A percentile compares a stretch with the other conserved stretches of the same genome.
Evolutionary conservation across 2,113 vertebrate genomes (phyloP).

Genomic region (Triplophysa dalaica): DNA sequence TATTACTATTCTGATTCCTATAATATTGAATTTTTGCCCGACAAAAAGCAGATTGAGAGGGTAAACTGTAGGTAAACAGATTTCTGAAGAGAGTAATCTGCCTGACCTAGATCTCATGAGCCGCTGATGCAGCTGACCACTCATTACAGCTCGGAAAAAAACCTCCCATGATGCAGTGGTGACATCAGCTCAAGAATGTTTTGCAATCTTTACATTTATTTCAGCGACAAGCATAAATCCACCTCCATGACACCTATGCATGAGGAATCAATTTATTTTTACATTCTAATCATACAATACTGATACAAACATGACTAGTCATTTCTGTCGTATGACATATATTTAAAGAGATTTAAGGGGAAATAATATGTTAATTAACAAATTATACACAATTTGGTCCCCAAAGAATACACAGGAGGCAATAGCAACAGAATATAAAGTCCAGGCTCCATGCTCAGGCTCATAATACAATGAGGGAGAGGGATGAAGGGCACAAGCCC

Average conservation of each 20-base stretch:
- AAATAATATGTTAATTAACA: no score
- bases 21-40: no score
- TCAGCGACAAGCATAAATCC: no score
- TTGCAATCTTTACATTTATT: background rate
- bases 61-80: background rate
- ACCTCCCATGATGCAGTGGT: background rate
- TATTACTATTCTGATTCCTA: no score
- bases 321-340: no score
- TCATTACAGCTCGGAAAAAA: background rate
- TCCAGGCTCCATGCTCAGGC: background rate
- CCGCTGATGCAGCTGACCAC: background rate
- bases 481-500: background rate
- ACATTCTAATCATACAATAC: no score
- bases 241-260: no score
- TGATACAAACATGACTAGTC: no score
- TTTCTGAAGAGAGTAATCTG: constrained; percentile 39
- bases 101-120: constrained; percentile 50
- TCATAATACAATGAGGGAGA: background rate
- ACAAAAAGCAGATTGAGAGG: constrained; percentile 1
- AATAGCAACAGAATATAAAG: background rate
- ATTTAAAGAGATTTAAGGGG: no score
- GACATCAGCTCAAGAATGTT: background rate
- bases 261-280: no score
- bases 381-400: no score
- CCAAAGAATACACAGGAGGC: background rate